Evolutionary conservation across 2,113 vertebrate genomes (phyloP), one percentile per base, ranked within the genome.

Genomic region (Manacus vitellinus): DNA sequence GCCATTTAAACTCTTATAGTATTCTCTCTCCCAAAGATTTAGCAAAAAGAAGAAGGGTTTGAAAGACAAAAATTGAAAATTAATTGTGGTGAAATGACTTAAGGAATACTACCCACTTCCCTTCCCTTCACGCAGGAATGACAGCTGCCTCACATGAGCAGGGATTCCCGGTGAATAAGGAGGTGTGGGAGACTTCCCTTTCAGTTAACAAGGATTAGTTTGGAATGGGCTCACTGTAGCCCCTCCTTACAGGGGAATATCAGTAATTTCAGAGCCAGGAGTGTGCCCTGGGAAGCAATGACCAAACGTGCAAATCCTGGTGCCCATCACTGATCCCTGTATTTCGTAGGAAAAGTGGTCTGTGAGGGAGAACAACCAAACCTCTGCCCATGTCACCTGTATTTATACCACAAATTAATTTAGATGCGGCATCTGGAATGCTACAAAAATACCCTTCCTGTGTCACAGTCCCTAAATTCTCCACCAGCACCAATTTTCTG

Each of bases 21-120:
- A 37, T 73, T 86, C 51, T 72, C 92, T 81, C 81, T 87, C 71
- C 56, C 65, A 85, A 91, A 96, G 96, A 85, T 51, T 79, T 39
- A 73, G 35, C 6, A 30, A 85, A 33, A 33, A 27, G 56, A 79
- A 37, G 37, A 5, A 52, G 59, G 28, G 35, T 88, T 88, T 92
- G 79, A 97, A 92, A 89, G 66, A 85, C 86, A 95, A 63, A 74
- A 94, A 95, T 89, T 70, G 89, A 94, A 89, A 76, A 80, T 96
- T 96, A 93, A 96, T 95, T 54, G 70, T 23, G 24, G 25, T 92
- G 66, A 96, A 94, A 95, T 92, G 76, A 96, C 72, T 94, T 89
- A 54, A 91, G 71, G 92, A 91, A 92, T 59, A 74, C 89, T 80
- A 72, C 68, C 90, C 11, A 39, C 28, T 59, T 61, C n/a, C 33